Percentiles rank a stretch among this genome's conserved stretches.
Evolutionary conservation across 2,113 vertebrate species (phyloP).

Genomic region (Haemorhous mexicanus): DNA sequence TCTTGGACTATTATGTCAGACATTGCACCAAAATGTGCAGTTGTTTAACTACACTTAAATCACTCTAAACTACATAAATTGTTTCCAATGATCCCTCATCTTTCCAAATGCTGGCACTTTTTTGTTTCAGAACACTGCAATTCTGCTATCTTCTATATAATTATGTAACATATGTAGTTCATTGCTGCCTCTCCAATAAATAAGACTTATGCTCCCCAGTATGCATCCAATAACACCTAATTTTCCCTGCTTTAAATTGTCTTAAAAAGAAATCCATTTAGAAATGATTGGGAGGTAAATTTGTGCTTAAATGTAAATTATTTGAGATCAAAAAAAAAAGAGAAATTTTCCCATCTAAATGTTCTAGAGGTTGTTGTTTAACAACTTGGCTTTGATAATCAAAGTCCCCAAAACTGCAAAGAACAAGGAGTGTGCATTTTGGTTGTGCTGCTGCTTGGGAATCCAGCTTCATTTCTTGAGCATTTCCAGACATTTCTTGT

Average conservation of each 20-base stretch:
- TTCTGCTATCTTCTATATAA: conserved; percentile 10
- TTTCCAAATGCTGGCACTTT: not conserved
- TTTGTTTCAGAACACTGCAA: not conserved
- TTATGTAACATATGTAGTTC: not conserved
- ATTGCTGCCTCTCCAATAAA: not conserved
- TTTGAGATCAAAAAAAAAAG: not conserved
- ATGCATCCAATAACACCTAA: not conserved
- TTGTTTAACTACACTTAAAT: conserved; percentile 30
- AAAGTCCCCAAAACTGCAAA: not conserved
- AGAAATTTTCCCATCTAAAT: not conserved
- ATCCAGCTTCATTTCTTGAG: not conserved
- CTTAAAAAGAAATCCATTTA: not conserved
- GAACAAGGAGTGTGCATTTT: not conserved
- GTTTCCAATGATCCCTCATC: not conserved
- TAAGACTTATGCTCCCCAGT: not conserved
- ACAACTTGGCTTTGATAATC: not conserved
- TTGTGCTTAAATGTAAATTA: not conserved
- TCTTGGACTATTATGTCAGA: not conserved
- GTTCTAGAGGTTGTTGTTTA: not conserved
- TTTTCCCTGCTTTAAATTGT: not conserved
- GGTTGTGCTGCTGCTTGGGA: not conserved
- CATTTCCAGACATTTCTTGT: not conserved
- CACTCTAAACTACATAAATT: conserved; percentile 38
- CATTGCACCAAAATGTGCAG: not conserved
- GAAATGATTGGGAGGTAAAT: not conserved